Conservation (phyloP, 64 coral and sea anemone genomes). For the Pachyseris speciosa region DNA sequence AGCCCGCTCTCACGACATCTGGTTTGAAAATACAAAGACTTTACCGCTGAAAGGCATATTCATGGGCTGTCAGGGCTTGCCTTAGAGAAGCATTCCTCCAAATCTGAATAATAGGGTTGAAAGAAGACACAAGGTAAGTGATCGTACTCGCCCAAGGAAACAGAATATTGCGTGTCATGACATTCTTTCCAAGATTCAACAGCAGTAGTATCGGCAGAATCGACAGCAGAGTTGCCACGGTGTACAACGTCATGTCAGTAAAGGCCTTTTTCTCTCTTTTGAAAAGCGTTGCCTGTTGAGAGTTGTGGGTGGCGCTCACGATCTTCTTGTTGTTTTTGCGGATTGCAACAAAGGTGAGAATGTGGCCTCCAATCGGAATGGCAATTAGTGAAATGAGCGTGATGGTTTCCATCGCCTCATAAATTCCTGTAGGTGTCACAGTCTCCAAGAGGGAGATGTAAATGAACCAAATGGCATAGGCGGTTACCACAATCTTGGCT, state of each 20-base stretch:
- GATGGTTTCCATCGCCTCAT: not conserved
- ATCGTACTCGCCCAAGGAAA: not conserved
- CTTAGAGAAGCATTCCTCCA: not conserved
- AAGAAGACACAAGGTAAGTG: not conserved
- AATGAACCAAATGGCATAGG: not conserved
- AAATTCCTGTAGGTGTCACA: not conserved
- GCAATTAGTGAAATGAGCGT: not conserved
- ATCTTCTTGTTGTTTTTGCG: constrained; percentile 3
- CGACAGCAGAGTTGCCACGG: not conserved
- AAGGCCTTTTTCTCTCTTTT: constrained; percentile 19
- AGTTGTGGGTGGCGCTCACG: not conserved
- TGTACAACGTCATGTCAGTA: not conserved
- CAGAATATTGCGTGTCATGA: not conserved
- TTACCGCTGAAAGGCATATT: too few species aligned
- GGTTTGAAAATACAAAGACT: too few species aligned
- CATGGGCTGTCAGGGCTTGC: not conserved
- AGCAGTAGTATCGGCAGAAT: not conserved
- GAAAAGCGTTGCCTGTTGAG: not conserved
- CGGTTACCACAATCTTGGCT: not conserved
- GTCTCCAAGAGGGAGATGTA: not conserved
- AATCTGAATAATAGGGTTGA: constrained; percentile 16
- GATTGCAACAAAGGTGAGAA: not conserved
- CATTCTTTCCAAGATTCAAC: not conserved
- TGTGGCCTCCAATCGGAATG: not conserved
- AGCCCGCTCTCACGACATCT: too few species aligned